These are phyloP conservation scores for Dasyornis broadbenti DNA, from an alignment of 2,113 vertebrate species.

Conservation along the genomic window DNA sequence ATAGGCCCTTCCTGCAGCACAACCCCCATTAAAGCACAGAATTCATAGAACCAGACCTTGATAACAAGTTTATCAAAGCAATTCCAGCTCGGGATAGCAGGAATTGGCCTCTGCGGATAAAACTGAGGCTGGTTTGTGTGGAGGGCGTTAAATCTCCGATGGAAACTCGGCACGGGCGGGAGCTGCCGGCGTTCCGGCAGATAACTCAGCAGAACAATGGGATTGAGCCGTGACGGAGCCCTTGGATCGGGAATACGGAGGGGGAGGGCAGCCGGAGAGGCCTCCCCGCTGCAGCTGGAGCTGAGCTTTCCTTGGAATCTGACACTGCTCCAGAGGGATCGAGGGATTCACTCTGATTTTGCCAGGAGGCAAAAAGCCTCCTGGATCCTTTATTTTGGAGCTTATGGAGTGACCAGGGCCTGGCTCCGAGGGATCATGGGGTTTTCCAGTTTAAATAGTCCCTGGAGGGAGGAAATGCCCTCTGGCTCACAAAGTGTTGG, in stretches of 20 bases:
- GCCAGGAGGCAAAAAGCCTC: neutral
- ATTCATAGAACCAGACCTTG: rapidly evolving
- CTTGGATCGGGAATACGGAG: neutral
- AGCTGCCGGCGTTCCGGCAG: neutral
- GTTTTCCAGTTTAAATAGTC: neutral
- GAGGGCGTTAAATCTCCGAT: neutral
- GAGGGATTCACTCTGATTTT: neutral
- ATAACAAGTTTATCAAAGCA: neutral
- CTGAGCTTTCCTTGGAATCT: neutral
- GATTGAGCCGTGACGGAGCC: neutral
- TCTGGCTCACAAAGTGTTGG: rapidly evolving
- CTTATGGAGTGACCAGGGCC: neutral
- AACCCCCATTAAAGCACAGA: rapidly evolving
- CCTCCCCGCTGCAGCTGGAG: neutral
- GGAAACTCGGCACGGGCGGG: neutral
- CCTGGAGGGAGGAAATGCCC: neutral
- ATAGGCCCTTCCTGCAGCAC: neutral
- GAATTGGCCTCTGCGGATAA: neutral
- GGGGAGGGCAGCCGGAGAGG: neutral
- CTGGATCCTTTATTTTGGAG: neutral
- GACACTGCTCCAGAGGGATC: neutral
- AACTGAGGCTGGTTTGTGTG: rapidly evolving
- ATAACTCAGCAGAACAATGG: constrained; percentile 14
- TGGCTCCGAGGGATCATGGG: neutral
- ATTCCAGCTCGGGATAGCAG: neutral